These are phyloP conservation scores for Orchesella cincta DNA, from an alignment of 1,140 invertebrate genomes.

Conservation along the genomic window DNA sequence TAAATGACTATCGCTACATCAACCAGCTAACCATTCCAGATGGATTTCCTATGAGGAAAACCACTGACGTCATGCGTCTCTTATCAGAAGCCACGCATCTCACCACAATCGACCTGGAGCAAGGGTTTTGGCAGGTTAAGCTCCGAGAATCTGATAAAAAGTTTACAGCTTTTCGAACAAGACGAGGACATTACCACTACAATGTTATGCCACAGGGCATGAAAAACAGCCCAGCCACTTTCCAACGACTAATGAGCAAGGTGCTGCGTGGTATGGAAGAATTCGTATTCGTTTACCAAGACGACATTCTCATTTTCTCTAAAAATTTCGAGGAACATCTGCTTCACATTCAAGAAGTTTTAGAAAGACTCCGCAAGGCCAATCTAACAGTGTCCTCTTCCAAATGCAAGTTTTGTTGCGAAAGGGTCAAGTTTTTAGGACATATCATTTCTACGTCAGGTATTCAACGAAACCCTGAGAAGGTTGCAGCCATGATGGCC, in stretches of 20 bases:
- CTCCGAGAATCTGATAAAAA: neutral
- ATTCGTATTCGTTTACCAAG: conserved; percentile 58
- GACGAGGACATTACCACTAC: conserved; percentile 55
- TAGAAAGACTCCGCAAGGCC: conserved; percentile 41
- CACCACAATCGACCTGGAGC: conserved; percentile 30
- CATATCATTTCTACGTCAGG: conserved; percentile 52
- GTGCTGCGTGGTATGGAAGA: conserved; percentile 54
- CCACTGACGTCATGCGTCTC: conserved; percentile 19
- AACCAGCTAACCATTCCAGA: conserved; percentile 18
- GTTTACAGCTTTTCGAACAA: conserved; percentile 53
- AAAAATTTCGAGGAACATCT: conserved; percentile 51
- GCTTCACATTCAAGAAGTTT: conserved; percentile 40
- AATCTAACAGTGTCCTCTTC: conserved; percentile 49
- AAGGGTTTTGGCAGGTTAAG: conserved; percentile 39
- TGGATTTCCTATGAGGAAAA: conserved; percentile 28
- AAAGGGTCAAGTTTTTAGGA: conserved; percentile 47
- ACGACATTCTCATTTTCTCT: conserved; percentile 61
- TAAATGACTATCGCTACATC: conserved; percentile 30
- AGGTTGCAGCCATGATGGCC: conserved; percentile 51
- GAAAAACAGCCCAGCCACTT: conserved; percentile 58
- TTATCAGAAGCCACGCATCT: conserved; percentile 26
- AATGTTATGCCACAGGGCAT: conserved; percentile 57
- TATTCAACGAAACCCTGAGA: conserved; percentile 52
- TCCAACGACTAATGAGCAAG: conserved; percentile 60
- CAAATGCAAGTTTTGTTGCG: conserved; percentile 47